phyloP scores from a whole-genome alignment of 2,888 invertebrate species.

The Cylloceria caligata region DNA sequence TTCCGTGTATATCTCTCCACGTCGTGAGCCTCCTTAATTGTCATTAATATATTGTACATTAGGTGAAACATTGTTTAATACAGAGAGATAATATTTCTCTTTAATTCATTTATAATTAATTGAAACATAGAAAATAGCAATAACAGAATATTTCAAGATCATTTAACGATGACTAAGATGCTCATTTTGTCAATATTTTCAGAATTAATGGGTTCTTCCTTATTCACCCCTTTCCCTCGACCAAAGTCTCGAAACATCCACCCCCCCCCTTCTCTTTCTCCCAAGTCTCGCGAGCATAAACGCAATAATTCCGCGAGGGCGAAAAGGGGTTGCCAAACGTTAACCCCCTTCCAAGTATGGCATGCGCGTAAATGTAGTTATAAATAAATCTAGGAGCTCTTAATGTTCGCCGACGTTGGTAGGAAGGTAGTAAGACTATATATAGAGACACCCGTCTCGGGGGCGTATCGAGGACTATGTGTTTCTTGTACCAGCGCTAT shows the following conservation, averaged over 20 bases:
- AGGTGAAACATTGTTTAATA: no score
- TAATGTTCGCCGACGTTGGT: conserved; percentile 78
- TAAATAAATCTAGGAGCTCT: conserved; percentile 85
- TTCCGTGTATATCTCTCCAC: no score
- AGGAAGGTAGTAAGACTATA: conserved; percentile 50
- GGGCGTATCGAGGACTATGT: conserved; percentile 13
- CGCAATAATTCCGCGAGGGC: conserved; percentile 81
- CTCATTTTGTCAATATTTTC: conserved; percentile 43
- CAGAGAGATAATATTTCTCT: no score
- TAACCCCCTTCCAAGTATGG: conserved; percentile 72
- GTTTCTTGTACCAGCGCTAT: conserved; percentile 51
- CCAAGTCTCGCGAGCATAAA: conserved; percentile 75
- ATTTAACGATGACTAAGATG: not conserved
- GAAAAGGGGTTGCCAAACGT: conserved; percentile 73
- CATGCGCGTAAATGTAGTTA: conserved; percentile 85
- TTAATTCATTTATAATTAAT: no score
- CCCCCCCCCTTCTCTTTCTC: conserved; percentile 42
- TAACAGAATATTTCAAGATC: not conserved
- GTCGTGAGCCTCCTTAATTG: no score
- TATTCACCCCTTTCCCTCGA: conserved; percentile 23
- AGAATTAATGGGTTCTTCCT: conserved; percentile 35
- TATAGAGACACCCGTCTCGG: conserved; percentile 32
- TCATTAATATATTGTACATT: no score
- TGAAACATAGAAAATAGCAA: not conserved
- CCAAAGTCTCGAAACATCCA: conserved; percentile 50